A percentile compares a stretch with the other conserved stretches of the same genome.
phyloP scores from a whole-genome alignment of 2,888 invertebrate species.

The Cryptophagus acutangulus region DNA sequence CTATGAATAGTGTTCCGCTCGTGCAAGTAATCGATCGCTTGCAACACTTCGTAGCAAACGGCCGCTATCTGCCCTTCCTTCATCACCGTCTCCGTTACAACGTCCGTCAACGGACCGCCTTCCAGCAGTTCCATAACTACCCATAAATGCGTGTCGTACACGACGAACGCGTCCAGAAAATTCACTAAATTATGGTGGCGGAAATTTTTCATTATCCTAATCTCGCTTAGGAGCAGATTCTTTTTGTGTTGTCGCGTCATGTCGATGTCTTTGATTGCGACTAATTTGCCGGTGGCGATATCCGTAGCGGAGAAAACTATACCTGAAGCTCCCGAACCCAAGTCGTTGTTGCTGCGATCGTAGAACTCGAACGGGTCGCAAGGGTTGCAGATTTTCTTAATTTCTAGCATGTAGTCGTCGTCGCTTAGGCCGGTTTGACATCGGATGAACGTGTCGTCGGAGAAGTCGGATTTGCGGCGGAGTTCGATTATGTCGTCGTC shows the following conservation, averaged over 20 bases:
- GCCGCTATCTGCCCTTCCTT: conserved; percentile 96
- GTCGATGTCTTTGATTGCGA: conserved; percentile 96
- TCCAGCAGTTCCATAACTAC: conserved; percentile 94
- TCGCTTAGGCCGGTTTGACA: conserved; percentile 55
- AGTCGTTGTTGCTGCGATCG: conserved; percentile 69
- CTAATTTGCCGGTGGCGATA: conserved; percentile 64
- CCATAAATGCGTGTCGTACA: conserved; percentile 83
- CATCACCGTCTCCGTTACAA: conserved; percentile 95
- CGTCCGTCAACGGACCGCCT: conserved; percentile 93
- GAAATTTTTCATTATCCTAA: conserved; percentile 84
- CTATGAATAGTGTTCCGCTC: conserved; percentile 86
- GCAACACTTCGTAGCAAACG: conserved; percentile 82
- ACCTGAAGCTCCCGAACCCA: conserved; percentile 90
- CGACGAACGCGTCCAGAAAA: conserved; percentile 88
- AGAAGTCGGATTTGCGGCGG: conserved; percentile 34
- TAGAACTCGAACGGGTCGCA: conserved; percentile 80
- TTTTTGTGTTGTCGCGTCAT: conserved; percentile 92
- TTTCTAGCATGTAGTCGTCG: conserved; percentile 66
- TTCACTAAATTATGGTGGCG: conserved; percentile 94
- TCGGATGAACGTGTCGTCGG: conserved; percentile 45
- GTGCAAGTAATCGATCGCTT: conserved; percentile 86
- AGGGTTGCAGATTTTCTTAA: conserved; percentile 73
- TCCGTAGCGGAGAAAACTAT: conserved; percentile 88
- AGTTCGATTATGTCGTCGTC: conserved; percentile 43
- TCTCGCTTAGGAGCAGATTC: conserved; percentile 92